These are phyloP conservation scores for Micrastur ruficollis DNA, from an alignment of 2,797 vertebrate species.

Conservation along the genomic window DNA sequence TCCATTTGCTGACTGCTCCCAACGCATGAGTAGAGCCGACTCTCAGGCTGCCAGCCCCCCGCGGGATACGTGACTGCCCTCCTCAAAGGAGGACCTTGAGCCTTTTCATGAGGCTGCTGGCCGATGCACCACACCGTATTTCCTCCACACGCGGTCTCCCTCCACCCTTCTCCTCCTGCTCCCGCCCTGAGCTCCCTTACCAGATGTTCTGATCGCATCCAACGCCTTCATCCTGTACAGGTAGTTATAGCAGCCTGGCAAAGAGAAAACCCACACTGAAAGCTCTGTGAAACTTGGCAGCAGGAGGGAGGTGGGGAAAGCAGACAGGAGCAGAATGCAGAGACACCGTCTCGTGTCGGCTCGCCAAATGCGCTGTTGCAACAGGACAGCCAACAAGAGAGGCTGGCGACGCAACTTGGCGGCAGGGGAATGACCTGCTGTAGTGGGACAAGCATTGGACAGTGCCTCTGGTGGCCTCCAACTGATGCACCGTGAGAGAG, in stretches of 20 bases:
- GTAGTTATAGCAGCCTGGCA: constrained; percentile 86
- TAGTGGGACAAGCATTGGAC: fast-evolving
- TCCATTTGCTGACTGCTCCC: neutral
- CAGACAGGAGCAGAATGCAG: neutral
- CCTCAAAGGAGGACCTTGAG: neutral
- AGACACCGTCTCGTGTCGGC: neutral
- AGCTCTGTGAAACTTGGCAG: neutral
- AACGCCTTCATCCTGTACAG: constrained; percentile 94
- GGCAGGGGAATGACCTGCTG: fast-evolving
- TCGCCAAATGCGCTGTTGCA: fast-evolving
- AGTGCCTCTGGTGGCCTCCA: neutral
- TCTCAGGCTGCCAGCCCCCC: neutral
- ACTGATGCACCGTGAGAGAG: fast-evolving
- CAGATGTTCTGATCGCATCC: constrained; percentile 89
- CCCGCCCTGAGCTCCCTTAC: constrained; percentile 65
- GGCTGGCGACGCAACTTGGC: fast-evolving
- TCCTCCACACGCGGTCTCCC: too few relatives aligned
- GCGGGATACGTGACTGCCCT: fast-evolving
- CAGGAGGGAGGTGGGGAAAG: neutral
- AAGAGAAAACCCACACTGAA: neutral
- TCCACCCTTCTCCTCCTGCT: too few relatives aligned
- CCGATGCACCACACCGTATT: fast-evolving
- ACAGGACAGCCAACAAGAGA: neutral
- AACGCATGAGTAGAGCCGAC: fast-evolving
- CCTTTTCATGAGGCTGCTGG: fast-evolving